phyloP scores from a whole-genome alignment of 23 tunicate genomes.

The Diplosoma virens region DNA sequence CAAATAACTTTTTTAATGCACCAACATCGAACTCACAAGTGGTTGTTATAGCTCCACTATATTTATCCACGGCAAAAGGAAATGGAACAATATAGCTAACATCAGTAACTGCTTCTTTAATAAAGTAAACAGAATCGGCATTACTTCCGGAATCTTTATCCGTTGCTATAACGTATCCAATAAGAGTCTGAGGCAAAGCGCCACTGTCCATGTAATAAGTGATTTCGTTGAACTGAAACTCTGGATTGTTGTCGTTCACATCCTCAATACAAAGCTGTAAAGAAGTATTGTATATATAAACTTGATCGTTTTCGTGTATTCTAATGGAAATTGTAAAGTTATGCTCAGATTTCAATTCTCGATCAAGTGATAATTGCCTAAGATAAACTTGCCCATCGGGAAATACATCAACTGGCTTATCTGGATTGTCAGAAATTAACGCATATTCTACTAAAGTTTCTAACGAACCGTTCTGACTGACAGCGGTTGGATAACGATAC shows the following conservation, averaged over 20 bases:
- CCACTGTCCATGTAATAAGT: constrained; percentile 9
- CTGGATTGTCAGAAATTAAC: constrained; percentile 10
- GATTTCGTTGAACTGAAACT: background rate
- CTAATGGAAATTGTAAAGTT: background rate
- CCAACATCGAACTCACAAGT: constrained; percentile 28
- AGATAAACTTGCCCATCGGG: constrained; percentile 50
- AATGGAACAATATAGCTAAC: background rate
- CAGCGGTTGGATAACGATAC: constrained; percentile 3
- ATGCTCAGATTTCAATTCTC: constrained; percentile 5
- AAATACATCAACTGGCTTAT: constrained; percentile 25
- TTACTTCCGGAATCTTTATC: constrained; percentile 53
- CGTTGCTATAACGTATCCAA: constrained; percentile 45
- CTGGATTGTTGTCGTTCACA: constrained; percentile 41
- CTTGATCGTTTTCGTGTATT: background rate
- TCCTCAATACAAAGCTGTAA: constrained; percentile 27
- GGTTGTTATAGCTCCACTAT: constrained; percentile 47
- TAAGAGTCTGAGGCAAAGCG: background rate
- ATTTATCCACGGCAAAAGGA: constrained; percentile 44
- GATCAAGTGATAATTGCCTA: constrained; percentile 1
- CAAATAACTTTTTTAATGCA: constrained; percentile 1
- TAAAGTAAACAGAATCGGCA: constrained; percentile 18
- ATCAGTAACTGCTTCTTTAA: background rate
- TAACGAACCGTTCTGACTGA: background rate
- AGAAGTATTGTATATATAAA: background rate
- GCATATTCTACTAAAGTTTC: background rate